Evolutionary conservation across 2,797 vertebrate species (phyloP).

Genomic region (Enteromius thamalakanensis): DNA sequence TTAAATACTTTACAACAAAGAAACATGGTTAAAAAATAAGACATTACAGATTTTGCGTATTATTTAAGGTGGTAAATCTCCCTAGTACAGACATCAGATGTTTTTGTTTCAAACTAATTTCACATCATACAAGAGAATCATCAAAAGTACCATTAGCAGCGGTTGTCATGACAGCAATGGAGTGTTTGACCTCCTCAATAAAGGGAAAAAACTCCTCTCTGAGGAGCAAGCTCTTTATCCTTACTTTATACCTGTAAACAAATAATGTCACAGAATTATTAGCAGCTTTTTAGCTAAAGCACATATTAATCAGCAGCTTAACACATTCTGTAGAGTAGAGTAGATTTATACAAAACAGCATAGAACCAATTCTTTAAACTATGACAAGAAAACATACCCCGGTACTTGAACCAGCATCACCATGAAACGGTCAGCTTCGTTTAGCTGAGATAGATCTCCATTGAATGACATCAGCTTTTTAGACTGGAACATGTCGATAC

Average conservation of each 20-base stretch:
- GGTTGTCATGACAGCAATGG: conserved; percentile 75
- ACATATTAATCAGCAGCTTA: background rate
- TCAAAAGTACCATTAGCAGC: conserved; percentile 77
- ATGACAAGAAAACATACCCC: conserved; percentile 68
- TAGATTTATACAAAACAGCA: background rate
- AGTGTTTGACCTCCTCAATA: conserved; percentile 76
- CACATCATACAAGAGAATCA: background rate
- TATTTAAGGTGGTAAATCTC: background rate
- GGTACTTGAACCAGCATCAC: conserved; percentile 79
- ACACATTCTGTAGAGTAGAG: background rate
- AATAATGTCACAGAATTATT: background rate
- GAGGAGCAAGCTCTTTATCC: conserved; percentile 78
- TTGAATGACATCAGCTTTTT: conserved; percentile 74
- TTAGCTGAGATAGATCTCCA: conserved; percentile 71
- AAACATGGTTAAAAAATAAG: background rate
- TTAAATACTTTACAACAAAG: background rate
- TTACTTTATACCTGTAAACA: conserved; percentile 75
- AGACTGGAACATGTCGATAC: conserved; percentile 65
- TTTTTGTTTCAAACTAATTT: background rate
- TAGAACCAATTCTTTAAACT: background rate
- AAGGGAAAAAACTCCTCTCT: conserved; percentile 84
- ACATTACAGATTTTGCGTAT: background rate
- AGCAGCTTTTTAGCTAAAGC: background rate
- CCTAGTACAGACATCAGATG: background rate
- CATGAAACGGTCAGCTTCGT: conserved; percentile 82